Evolutionary conservation across 2,797 vertebrate species (phyloP), one percentile per base, ranked within the genome.

Genomic region (Rhynchonycteris naso): DNA sequence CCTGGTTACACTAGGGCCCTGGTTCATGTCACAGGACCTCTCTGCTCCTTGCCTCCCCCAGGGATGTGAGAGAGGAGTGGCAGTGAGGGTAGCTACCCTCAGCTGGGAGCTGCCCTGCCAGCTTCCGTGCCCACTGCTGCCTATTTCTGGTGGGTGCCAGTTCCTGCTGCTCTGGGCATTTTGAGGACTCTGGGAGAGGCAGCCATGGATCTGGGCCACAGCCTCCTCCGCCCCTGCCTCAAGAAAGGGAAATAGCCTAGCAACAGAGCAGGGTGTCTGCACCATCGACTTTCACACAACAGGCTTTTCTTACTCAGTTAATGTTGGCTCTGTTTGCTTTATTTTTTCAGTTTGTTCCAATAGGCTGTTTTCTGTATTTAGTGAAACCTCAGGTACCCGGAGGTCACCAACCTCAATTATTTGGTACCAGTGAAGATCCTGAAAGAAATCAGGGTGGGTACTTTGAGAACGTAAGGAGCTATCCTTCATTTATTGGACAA

Each of bases 321-420:
- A 33, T 9, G 4, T 47, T 4, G 3, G 68, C 12, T 61, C 65
- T 43, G 58, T 47, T 68, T 33, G 66, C 54, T 43, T 82, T 58
- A 15, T 4, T 81, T 75, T 71, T 90, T 58, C 26, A 74, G 38
- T 84, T 89, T 82, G 33, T 85, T 74, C 65, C 69, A 52, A 24
- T 21, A 16, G 61, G 59, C n/a, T 54, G 21, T 66, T 82, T 83
- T 43, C 21, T 38, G 0, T 52, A 33, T n/a, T 68, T 58, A 59
- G 68, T n/a, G 21, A 91, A 68, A 72, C 13, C 56, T 87, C 54
- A 71, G 33, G 28, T 85, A 4, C 54, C 22, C 0, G 2, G 33
- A 71, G 88, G 16, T 56, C n/a, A 54, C 26, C 52, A 65, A 38
- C 61, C 75, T 35, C 19, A 54, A 7, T 35, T 30, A 24, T n/a